Evolutionary conservation across 1,140 invertebrate genomes (phyloP).

Genomic region (Acromyrmex heyeri): DNA sequence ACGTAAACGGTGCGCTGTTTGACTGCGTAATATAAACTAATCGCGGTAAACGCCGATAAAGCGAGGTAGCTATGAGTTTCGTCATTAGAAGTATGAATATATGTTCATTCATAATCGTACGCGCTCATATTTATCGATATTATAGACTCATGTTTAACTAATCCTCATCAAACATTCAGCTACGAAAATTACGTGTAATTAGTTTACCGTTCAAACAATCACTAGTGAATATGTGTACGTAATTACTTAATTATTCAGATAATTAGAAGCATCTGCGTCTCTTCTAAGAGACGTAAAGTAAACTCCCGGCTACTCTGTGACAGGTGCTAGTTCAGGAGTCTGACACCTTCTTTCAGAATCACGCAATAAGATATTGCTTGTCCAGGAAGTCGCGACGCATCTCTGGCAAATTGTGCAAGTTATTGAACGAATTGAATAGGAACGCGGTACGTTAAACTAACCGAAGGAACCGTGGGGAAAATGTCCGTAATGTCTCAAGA

Average conservation of each 20-base stretch:
- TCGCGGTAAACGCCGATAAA: slow-evolving; percentile 1
- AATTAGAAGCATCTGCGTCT: background rate
- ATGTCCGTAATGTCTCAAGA: slow-evolving; percentile 33
- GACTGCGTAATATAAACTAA: slow-evolving; percentile 31
- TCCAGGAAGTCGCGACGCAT: slow-evolving; percentile 1
- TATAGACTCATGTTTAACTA: background rate
- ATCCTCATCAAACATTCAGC: background rate
- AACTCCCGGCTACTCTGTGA: background rate
- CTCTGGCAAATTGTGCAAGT: slow-evolving; percentile 3
- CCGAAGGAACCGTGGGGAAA: slow-evolving; percentile 4
- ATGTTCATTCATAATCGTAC: background rate
- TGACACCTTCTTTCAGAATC: slow-evolving; percentile 6
- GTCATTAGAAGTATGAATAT: background rate
- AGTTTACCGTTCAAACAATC: background rate
- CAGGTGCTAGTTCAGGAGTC: background rate
- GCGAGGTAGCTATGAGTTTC: background rate
- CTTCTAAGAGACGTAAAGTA: background rate
- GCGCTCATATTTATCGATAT: background rate
- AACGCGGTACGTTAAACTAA: background rate
- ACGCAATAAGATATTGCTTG: background rate
- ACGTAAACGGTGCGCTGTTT: slow-evolving; percentile 24
- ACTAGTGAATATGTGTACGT: background rate
- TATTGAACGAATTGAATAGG: slow-evolving; percentile 45
- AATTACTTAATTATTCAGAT: slow-evolving; percentile 1
- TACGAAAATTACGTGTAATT: background rate